These are phyloP conservation scores for Belonocnema kinseyi DNA, from an alignment of 1,140 invertebrate genomes.

Conservation along the genomic window DNA sequence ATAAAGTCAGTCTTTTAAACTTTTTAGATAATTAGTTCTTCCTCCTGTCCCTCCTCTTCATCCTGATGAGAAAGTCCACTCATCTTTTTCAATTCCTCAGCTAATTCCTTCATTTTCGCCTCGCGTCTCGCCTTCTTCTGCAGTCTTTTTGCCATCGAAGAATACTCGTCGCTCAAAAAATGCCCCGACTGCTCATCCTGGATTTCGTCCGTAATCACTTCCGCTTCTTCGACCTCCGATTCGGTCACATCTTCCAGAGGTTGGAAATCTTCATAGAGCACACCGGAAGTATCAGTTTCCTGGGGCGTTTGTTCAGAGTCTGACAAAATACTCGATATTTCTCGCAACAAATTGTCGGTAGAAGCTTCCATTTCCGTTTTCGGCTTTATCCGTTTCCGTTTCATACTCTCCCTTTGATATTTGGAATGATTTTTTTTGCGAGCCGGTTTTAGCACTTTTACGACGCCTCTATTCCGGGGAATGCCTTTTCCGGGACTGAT, in stretches of 20 bases:
- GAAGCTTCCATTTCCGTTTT: not conserved
- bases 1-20: not conserved
- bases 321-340: not conserved
- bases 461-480: not conserved
- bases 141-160: conserved; percentile 11
- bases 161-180: not conserved
- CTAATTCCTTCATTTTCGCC: conserved; percentile 57
- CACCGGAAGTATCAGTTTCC: not conserved
- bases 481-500: conserved; percentile 31
- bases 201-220: conserved; percentile 32
- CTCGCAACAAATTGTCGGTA: not conserved
- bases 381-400: conserved; percentile 19
- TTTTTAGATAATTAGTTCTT: conserved; percentile 14
- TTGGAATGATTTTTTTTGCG: conserved; percentile 39
- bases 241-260: not conserved
- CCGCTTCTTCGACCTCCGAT: conserved; percentile 35
- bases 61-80: conserved; percentile 29
- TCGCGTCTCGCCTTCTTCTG: conserved; percentile 48
- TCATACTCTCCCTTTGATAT: conserved; percentile 30
- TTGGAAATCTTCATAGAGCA: not conserved
- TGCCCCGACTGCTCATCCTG: not conserved
- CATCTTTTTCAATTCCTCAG: conserved; percentile 47
- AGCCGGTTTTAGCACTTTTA: not conserved
- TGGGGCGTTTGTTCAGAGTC: too few species aligned
- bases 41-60: not conserved